Evolutionary conservation across 2,113 vertebrate genomes (phyloP), one percentile per base, ranked within the genome.

Genomic region (Orthonyx spaldingii): DNA sequence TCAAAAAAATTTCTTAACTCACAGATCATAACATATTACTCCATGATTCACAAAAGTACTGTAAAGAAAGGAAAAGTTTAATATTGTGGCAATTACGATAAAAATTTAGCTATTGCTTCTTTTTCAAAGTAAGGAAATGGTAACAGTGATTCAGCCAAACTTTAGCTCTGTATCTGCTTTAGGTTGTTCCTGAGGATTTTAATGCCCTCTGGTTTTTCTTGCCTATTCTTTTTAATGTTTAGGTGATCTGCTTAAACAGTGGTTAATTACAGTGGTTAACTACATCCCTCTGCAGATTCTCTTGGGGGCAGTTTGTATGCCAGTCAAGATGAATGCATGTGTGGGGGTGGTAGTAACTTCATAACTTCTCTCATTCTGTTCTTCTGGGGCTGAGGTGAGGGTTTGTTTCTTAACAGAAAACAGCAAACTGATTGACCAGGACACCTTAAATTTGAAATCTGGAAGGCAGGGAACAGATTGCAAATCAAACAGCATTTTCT

Each of bases 401-500:
- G 5, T 64, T 93, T 91, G 39, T 56, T 74, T 88, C 66, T 55
- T 59, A 19, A 41, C 84, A 89, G 41, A 84, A 91, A 87, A 42
- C 7, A 86, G 78, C 3, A 5, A 77, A 35, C 71, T 92, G 85
- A 86, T 84, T 80, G 78, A 59, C 27, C 32, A 90, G 35, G 55
- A 0, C 11, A 81, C 55, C 55, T 79, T 70, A 56, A 77, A 86
- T 71, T 83, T 3, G 0, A 74, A 81, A 88, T 66, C 20, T 23
- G 56, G 50, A 85, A 94, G 35, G 76, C 59, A 77, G 57, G 71
- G 63, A 88, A 60, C 83, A 95, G 90, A 66, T 37, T 95, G 83
- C 47, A 15, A 86, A 77, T 94, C 90, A 92, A 95, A 92, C 71
- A 88, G 53, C 84, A 63, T 96, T 95, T 97, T 90, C 50, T 90